These are phyloP conservation scores for Pachypeltis micranthus DNA, from an alignment of 1,140 invertebrate species.

Conservation along the genomic window DNA sequence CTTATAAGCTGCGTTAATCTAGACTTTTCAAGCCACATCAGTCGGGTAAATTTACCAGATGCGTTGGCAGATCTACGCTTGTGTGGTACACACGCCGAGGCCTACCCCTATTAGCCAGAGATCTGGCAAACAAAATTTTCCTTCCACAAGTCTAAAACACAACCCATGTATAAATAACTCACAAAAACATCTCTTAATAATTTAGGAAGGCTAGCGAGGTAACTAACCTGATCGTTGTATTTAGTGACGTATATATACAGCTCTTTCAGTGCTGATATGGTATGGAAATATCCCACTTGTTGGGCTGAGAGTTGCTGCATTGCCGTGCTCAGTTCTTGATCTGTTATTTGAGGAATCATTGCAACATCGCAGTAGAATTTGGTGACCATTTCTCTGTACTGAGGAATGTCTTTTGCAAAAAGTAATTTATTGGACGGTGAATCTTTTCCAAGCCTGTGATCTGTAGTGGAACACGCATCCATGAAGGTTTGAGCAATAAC, in stretches of 20 bases:
- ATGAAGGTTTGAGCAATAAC: constrained; percentile 94
- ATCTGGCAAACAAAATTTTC: no score
- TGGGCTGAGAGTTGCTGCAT: constrained; percentile 83
- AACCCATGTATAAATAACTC: no score
- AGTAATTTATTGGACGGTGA: constrained; percentile 89
- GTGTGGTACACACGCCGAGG: no score
- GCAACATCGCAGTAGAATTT: constrained; percentile 78
- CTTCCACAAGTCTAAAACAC: no score
- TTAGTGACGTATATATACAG: constrained; percentile 88
- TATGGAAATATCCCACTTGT: constrained; percentile 80
- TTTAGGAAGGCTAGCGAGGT: no score
- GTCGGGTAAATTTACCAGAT: no score
- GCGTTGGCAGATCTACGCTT: no score
- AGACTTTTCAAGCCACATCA: no score
- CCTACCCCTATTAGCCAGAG: no score
- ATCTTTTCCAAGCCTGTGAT: constrained; percentile 83
- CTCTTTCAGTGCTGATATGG: constrained; percentile 80
- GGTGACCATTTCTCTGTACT: constrained; percentile 59
- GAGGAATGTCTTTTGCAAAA: constrained; percentile 81
- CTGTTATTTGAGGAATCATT: constrained; percentile 71
- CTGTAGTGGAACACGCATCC: constrained; percentile 82
- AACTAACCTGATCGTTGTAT: constrained; percentile 74
- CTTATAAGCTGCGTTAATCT: no score
- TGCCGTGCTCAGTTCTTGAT: constrained; percentile 81
- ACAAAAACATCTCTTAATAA: no score